Base-by-base conservation (phyloP, 2,797 vertebrate genomes). In the Antennarius maculatus region DNA sequence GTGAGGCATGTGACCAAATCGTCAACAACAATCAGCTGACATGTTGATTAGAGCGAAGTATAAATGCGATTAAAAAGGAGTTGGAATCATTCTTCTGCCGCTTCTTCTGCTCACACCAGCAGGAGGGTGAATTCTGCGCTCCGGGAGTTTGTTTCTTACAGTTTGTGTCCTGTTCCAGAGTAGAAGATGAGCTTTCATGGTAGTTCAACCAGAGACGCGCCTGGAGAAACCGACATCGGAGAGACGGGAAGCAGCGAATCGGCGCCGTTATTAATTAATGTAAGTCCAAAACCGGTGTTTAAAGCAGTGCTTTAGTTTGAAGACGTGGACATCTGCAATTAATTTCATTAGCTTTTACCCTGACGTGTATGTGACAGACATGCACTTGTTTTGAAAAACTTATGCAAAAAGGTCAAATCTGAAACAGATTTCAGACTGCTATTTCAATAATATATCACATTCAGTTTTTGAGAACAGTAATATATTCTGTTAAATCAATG, bases 261-360 rank as follows among this genome's bases (percentile, higher is more conserved):
- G 0, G 50, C 86, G 2, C 86, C 91, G 66, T 71, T 94, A 55
- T 66, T 93, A 18, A 12, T 23, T 41, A 68, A 86, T 79, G 93
- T 94, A 76, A 92, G 93, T 90, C 71, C 8, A 18, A 4, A 41
- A 49, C 43, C 28, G 27, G 0, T 3, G 5, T n/a, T 17, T 46
- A 9, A 39, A 39, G 10, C 37, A 39, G 37, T 29, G 13, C n/a
- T 48, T 27, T 4, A 17, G 31, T 7, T 2, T 2, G 7, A 34
- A 23, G 17, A 52, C 29, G 6, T 39, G 37, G 31, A 34, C 31
- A 8, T 34, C 10, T 39, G 7, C 9, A 39, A 8, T 9, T 39
- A 39, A 9, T 6, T 54, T 15, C 8, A 9, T 12, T 16, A n/a
- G 34, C 16, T 42, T 54, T 37, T 16, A 34, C 31, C 31, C 31